Evolutionary conservation across 1,140 invertebrate genomes (phyloP).

Genomic region (Drosophila murphyi): DNA sequence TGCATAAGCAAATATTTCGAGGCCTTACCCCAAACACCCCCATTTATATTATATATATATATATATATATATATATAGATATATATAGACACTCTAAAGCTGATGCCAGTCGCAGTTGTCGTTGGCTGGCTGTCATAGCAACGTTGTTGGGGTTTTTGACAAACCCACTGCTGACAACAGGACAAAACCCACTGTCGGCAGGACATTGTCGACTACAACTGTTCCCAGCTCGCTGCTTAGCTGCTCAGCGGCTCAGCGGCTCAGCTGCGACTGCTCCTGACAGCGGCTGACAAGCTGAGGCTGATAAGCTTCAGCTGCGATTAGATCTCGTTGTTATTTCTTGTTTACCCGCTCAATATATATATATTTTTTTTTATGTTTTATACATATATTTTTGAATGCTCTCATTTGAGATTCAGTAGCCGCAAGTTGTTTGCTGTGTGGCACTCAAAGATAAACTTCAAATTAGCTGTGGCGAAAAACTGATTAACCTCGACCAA

Average conservation of each 20-base stretch:
- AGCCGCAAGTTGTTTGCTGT: neutral
- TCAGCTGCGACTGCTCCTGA: slow-evolving; percentile 39
- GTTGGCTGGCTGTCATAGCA: slow-evolving; percentile 58
- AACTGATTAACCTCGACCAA: neutral
- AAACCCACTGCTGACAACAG: slow-evolving; percentile 38
- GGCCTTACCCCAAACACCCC: slow-evolving; percentile 1
- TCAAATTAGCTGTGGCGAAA: neutral
- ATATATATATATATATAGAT: neutral
- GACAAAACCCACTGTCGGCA: slow-evolving; percentile 49
- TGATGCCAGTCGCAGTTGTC: slow-evolving; percentile 61
- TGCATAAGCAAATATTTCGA: slow-evolving; percentile 80
- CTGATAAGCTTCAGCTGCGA: slow-evolving; percentile 19
- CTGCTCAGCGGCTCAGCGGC: neutral
- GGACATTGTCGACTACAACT: slow-evolving; percentile 53
- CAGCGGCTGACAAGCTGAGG: slow-evolving; percentile 50
- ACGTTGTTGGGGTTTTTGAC: slow-evolving; percentile 48
- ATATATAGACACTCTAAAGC: slow-evolving; percentile 14
- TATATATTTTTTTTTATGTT: neutral
- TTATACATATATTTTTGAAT: neutral
- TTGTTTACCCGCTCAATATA: no score
- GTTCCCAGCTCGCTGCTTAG: neutral
- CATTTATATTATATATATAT: neutral
- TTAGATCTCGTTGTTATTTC: neutral
- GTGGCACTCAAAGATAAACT: neutral
- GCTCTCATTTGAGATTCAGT: neutral